Evolutionary conservation across 2,888 invertebrate genomes (phyloP).

Genomic region (Scelioninae gen. 2): DNA sequence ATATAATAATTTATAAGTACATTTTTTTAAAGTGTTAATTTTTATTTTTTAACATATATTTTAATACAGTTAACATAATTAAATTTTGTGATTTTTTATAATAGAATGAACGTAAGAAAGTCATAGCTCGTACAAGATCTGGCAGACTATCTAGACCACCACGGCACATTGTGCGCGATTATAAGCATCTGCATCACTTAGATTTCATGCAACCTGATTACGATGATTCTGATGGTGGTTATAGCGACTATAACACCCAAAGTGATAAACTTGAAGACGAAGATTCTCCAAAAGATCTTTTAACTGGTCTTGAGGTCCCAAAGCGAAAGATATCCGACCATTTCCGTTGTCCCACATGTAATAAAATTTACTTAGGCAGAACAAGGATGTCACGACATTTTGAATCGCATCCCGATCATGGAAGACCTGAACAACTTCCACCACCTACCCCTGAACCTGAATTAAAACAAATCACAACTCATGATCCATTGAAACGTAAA

Average conservation of each 20-base stretch:
- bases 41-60: too few species aligned
- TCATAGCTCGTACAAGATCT: slow-evolving; percentile 77
- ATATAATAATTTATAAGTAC: too few species aligned
- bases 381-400: slow-evolving; percentile 80
- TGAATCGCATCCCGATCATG: slow-evolving; percentile 80
- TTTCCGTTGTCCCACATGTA: slow-evolving; percentile 80
- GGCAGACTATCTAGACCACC: slow-evolving; percentile 79
- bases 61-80: too few species aligned
- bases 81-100: not conserved
- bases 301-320: slow-evolving; percentile 71
- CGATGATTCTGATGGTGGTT: slow-evolving; percentile 79
- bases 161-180: slow-evolving; percentile 79
- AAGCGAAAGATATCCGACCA: slow-evolving; percentile 76
- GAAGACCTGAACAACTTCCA: slow-evolving; percentile 73
- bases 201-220: slow-evolving; percentile 78
- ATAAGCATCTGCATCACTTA: slow-evolving; percentile 78
- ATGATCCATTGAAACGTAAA: slow-evolving; percentile 66
- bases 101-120: slow-evolving; percentile 76
- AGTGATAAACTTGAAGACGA: slow-evolving; percentile 68
- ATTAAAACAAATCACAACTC: slow-evolving; percentile 63
- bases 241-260: slow-evolving; percentile 77
- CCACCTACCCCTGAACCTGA: slow-evolving; percentile 70
- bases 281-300: slow-evolving; percentile 68
- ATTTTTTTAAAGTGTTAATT: too few species aligned
- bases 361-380: slow-evolving; percentile 80